A percentile compares a stretch with the other conserved stretches of the same genome.
Evolutionary conservation across 2,113 vertebrate genomes (phyloP).

Genomic region (Campylorhamphus procurvoides): DNA sequence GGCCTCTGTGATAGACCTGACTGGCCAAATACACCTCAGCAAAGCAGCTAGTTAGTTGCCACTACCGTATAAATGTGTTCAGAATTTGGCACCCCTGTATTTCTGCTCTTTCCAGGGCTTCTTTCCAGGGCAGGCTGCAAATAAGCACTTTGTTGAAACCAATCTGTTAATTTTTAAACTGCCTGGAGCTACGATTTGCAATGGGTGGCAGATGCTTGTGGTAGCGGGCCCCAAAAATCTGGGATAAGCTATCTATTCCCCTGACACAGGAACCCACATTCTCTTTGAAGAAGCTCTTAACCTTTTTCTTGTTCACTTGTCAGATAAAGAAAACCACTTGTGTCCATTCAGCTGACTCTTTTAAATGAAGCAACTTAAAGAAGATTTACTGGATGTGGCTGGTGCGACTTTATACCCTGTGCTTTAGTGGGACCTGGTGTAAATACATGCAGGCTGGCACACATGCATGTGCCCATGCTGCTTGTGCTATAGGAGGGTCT

Average conservation of each 20-base stretch:
- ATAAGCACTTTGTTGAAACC: conserved; percentile 40
- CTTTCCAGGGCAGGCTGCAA: conserved; percentile 34
- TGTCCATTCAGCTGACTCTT: neutral
- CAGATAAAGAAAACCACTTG: neutral
- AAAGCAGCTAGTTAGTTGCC: neutral
- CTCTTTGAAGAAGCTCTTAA: conserved; percentile 23
- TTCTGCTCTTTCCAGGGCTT: neutral
- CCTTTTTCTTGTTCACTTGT: neutral
- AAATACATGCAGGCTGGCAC: neutral
- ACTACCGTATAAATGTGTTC: neutral
- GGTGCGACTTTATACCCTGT: neutral
- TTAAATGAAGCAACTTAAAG: neutral
- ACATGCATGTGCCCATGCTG: neutral
- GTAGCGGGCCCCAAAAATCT: conserved; percentile 1
- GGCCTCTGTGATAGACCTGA: neutral
- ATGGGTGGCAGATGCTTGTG: conserved; percentile 41
- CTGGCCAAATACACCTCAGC: neutral
- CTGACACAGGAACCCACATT: neutral
- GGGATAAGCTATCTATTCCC: conserved; percentile 8
- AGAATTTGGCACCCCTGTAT: neutral
- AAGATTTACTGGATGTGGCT: neutral
- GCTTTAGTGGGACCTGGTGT: neutral
- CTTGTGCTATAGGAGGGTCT: neutral
- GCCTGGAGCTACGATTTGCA: neutral
- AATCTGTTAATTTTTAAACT: conserved; percentile 33